Evolutionary conservation across 2,888 invertebrate species (phyloP).

Genomic region (Drosophila falleni): DNA sequence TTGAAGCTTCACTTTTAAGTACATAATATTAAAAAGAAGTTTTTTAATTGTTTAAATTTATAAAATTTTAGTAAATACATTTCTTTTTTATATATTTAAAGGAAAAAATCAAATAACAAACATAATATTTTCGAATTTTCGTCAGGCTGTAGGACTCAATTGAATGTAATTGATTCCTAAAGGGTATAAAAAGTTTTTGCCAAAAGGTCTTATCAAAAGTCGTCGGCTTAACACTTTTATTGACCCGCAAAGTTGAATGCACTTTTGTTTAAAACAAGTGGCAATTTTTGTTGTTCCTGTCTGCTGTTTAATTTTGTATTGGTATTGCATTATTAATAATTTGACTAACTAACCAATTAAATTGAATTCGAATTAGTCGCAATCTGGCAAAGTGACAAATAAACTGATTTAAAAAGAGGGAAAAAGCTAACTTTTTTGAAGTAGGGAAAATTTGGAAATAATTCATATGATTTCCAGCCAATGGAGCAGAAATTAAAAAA

Average conservation of each 20-base stretch:
- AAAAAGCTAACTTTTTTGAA: background rate
- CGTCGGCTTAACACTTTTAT: constrained; percentile 38
- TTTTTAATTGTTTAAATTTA: too few relatives aligned
- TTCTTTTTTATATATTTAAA: too few relatives aligned
- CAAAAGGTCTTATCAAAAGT: constrained; percentile 39
- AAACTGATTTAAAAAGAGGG: constrained; percentile 3
- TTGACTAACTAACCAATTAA: constrained; percentile 25
- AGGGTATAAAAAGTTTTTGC: constrained; percentile 16
- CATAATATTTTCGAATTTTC: too few relatives aligned
- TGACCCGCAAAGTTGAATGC: constrained; percentile 33
- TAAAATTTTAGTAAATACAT: too few relatives aligned
- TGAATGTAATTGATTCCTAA: background rate
- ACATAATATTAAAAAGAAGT: too few relatives aligned
- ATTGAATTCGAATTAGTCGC: constrained; percentile 38
- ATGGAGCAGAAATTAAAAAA: constrained; percentile 38
- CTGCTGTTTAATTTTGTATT: background rate
- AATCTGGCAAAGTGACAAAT: constrained; percentile 6
- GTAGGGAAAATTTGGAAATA: background rate
- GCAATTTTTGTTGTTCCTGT: background rate
- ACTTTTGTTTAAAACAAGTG: constrained; percentile 20
- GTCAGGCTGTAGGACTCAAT: background rate
- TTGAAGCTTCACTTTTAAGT: too few relatives aligned
- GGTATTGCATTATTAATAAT: constrained; percentile 21
- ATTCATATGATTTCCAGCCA: constrained; percentile 26
- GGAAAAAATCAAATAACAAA: too few relatives aligned